These are phyloP conservation scores for Esox niger DNA, from an alignment of 2,113 vertebrate genomes.

Conservation along the genomic window DNA sequence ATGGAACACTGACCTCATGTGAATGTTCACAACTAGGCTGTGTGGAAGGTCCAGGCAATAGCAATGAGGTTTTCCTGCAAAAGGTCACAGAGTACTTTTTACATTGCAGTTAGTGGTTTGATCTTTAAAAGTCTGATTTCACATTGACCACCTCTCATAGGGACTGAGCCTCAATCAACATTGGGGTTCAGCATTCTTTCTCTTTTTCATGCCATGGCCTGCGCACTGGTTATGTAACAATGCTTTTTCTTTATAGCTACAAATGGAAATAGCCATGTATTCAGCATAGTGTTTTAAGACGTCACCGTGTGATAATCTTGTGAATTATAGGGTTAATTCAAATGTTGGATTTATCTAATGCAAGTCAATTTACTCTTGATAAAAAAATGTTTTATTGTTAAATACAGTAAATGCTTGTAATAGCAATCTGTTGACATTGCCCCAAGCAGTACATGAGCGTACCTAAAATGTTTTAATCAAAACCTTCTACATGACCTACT, in stretches of 20 bases:
- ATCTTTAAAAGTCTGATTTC: not conserved
- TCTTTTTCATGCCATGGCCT: too few species aligned
- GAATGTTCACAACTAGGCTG: slow-evolving; percentile 28
- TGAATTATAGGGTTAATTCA: not conserved
- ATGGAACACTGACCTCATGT: slow-evolving; percentile 25
- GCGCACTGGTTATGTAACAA: too few species aligned
- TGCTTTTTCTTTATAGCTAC: too few species aligned
- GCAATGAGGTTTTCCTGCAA: slow-evolving; percentile 8
- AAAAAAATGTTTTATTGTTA: not conserved
- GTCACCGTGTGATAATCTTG: not conserved
- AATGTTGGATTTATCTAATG: not conserved
- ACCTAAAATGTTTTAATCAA: not conserved
- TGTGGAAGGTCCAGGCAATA: slow-evolving; percentile 7
- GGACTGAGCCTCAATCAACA: too few species aligned
- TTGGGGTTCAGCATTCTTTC: too few species aligned
- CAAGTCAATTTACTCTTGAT: not conserved
- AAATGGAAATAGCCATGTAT: not conserved
- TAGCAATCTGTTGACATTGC: not conserved
- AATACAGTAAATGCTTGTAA: not conserved
- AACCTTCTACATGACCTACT: not conserved
- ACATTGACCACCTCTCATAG: too few species aligned
- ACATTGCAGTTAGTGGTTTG: not conserved
- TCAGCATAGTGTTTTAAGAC: not conserved
- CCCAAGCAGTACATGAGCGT: not conserved
- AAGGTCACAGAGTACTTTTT: not conserved